A percentile compares a stretch with the other conserved stretches of the same genome.
Evolutionary conservation across 2,113 vertebrate species (phyloP).

Genomic region (Clarias batrachus): DNA sequence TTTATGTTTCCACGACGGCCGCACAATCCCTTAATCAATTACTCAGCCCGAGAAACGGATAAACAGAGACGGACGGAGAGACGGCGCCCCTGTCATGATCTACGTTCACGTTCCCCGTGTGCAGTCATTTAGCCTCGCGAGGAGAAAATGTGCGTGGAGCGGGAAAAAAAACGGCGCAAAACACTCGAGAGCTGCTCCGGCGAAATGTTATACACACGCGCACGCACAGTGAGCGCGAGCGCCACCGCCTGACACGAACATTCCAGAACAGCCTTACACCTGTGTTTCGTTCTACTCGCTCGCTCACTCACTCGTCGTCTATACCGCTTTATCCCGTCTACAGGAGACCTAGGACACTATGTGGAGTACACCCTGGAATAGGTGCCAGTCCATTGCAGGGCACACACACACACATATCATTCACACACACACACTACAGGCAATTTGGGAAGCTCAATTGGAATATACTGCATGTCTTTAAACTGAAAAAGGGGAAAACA

Average conservation of each 20-base stretch:
- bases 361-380: too few species aligned
- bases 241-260: constrained; percentile 43
- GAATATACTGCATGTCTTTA: too few species aligned
- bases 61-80: constrained; percentile 12
- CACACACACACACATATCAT: too few species aligned
- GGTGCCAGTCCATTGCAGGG: too few species aligned
- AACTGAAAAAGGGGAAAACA: too few species aligned
- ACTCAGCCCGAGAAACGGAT: background rate
- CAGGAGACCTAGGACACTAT: too few species aligned
- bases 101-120: constrained; percentile 13
- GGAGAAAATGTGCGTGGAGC: background rate
- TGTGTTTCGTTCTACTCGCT: background rate
- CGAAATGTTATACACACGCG: background rate
- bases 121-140: background rate
- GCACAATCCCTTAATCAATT: background rate
- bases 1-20: constrained; percentile 21
- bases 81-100: background rate
- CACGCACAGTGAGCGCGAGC: constrained; percentile 37
- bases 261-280: background rate
- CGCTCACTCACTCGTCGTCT: too few species aligned
- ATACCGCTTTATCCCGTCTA: too few species aligned
- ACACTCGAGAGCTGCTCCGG: background rate
- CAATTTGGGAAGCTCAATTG: too few species aligned
- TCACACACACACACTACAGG: too few species aligned
- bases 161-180: constrained; percentile 14